Evolutionary conservation across 2,888 invertebrate genomes (phyloP), one percentile per base, ranked within the genome.

Genomic region (Chouioia cunea): DNA sequence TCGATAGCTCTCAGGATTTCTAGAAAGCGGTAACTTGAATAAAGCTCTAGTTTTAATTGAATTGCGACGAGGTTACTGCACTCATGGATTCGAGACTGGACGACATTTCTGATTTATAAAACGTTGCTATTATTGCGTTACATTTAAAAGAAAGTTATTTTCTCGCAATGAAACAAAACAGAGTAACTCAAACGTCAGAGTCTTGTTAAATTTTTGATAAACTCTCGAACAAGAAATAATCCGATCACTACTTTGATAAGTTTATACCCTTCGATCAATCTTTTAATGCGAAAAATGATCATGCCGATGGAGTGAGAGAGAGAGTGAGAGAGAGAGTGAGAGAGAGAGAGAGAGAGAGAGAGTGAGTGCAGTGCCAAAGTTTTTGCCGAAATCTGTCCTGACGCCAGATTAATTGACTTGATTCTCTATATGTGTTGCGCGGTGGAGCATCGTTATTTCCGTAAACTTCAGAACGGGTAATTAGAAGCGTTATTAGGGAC

Each of bases 401-500:
- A 10, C 58, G 52, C 12, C 60, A 56, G 63, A 73, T 73, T 69
- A 70, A 70, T 65, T 59, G 70, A 66, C 59, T 66, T 58, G 73
- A 70, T 70, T 58, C 64, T n/a, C 50, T 20, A 20, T 50, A 59
- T 46, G 54, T 54, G 60, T 63, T 69, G 36, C 57, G 4, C 44
- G 63, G 20, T 57, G 58, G 44, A 23, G 36, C 67, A 56, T 60
- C 70, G 73, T 73, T 73, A 73, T 71, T 73, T 68, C 62, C 73
- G 57, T 67, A 65, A 73, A 73, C 64, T 73, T 71, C 70, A 56
- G 70, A 68, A 53, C 65, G 56, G n/a, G 70, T 71, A 73, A 73
- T 73, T 73, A 73, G 67, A 73, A 68, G 53, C 44, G 67, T 73
- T 73, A 70, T 70, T 70, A 73, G 67, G 73, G 59, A 68, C 70